A percentile compares a stretch with the other conserved stretches of the same genome.
Conservation (phyloP, 2,113 vertebrate genomes). For the Baryphthengus martii region DNA sequence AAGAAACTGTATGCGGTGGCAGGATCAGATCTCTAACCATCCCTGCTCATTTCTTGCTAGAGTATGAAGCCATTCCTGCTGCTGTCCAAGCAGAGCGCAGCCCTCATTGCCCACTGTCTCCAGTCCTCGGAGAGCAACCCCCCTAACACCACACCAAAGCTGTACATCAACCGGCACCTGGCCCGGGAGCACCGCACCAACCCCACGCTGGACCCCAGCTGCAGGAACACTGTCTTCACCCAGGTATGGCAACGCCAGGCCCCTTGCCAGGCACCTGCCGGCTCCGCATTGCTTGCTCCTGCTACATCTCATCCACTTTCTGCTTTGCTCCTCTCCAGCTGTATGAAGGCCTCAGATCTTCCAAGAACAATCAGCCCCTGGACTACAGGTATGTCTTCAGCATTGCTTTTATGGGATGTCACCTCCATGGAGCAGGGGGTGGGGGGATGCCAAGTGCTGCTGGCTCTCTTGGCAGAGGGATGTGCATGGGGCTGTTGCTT, state of each 20-base stretch:
- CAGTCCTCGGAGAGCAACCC: constrained; percentile 88
- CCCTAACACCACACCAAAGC: constrained; percentile 82
- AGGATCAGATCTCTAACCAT: not conserved
- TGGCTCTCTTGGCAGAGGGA: fast-evolving
- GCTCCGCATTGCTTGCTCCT: fast-evolving
- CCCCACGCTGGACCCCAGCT: constrained; percentile 81
- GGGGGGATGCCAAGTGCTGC: not conserved
- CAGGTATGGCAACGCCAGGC: constrained; percentile 73
- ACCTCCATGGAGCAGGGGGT: fast-evolving
- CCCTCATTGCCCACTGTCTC: constrained; percentile 88
- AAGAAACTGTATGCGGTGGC: fast-evolving
- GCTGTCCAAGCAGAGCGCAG: constrained; percentile 84
- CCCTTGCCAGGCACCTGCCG: not conserved
- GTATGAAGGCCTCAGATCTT: constrained; percentile 89
- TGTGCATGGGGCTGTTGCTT: not conserved
- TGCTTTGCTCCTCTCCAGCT: constrained; percentile 69
- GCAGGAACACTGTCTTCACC: constrained; percentile 86
- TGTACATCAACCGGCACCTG: constrained; percentile 90
- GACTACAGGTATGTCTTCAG: constrained; percentile 85
- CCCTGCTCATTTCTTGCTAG: constrained; percentile 51
- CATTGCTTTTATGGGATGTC: not conserved
- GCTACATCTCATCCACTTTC: not conserved
- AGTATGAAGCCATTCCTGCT: constrained; percentile 91
- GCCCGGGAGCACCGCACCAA: constrained; percentile 91
- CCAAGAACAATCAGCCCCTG: constrained; percentile 88